These are phyloP conservation scores for Hydriomena furcata DNA, from an alignment of 2,888 invertebrate species.

Conservation along the genomic window DNA sequence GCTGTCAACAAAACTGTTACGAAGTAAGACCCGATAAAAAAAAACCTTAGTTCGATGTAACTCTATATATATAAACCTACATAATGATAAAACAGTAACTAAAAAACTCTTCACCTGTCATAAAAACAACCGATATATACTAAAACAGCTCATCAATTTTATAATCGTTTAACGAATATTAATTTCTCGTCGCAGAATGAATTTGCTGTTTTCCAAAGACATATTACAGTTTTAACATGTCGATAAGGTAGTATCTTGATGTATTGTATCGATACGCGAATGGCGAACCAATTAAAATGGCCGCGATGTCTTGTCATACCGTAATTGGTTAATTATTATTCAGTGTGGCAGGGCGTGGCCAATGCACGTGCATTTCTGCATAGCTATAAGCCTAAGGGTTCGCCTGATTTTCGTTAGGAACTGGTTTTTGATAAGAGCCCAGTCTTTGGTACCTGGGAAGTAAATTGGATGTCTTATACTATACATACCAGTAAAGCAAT, in stretches of 20 bases:
- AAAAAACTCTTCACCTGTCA: too few species aligned
- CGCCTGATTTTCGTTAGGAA: conserved; percentile 19
- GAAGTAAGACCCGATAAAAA: too few species aligned
- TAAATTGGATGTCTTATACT: background rate
- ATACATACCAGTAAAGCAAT: too few species aligned
- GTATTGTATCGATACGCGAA: conserved; percentile 60
- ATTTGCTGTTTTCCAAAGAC: too few species aligned
- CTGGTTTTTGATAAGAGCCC: conserved; percentile 12
- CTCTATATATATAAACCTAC: too few species aligned
- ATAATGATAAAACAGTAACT: too few species aligned
- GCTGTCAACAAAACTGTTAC: too few species aligned
- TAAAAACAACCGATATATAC: too few species aligned
- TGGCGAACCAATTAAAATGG: conserved; percentile 77
- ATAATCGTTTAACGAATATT: too few species aligned
- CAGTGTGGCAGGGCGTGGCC: conserved; percentile 66
- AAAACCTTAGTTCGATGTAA: too few species aligned
- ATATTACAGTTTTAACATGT: conserved; percentile 24
- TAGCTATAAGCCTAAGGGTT: conserved; percentile 19
- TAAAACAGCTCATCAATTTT: too few species aligned
- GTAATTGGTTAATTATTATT: conserved; percentile 82
- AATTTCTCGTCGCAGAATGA: too few species aligned
- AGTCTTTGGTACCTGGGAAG: background rate
- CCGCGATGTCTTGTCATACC: conserved; percentile 73
- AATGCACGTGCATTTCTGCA: conserved; percentile 47
- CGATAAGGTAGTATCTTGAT: conserved; percentile 36